phyloP scores from a whole-genome alignment of 23 tunicate species.

The Oikopleura dioica region DNA sequence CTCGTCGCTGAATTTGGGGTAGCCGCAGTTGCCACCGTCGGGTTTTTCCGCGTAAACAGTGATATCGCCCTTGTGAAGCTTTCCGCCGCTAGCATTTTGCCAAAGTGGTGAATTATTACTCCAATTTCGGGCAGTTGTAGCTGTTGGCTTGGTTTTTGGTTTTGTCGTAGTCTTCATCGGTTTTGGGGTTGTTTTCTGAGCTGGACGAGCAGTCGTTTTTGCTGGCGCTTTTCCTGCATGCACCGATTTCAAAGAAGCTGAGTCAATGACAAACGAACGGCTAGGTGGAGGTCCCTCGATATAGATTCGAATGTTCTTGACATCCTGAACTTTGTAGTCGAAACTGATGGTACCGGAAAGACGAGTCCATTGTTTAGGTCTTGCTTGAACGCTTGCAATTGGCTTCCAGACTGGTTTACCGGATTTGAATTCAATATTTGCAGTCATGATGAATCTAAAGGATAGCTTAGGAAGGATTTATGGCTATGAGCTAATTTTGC shows the following conservation, averaged over 20 bases:
- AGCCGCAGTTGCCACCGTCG: constrained; percentile 2
- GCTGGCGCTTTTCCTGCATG: not conserved
- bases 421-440: not conserved
- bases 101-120: no score
- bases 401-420: not conserved
- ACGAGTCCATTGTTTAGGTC: not conserved
- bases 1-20: not conserved
- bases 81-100: no score
- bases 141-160: not conserved
- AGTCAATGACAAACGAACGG: not conserved
- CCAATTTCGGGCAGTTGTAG: not conserved
- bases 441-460: no score
- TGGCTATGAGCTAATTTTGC: no score
- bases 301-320: not conserved
- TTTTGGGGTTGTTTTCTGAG: not conserved
- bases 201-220: not conserved
- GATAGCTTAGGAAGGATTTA: no score
- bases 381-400: not conserved
- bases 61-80: no score
- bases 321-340: not conserved
- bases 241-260: not conserved
- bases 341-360: not conserved
- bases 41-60: not conserved
- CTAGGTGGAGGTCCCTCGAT: not conserved
- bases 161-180: not conserved